Conservation (phyloP, 2,797 vertebrate genomes). For the Tarsius wallacei region DNA sequence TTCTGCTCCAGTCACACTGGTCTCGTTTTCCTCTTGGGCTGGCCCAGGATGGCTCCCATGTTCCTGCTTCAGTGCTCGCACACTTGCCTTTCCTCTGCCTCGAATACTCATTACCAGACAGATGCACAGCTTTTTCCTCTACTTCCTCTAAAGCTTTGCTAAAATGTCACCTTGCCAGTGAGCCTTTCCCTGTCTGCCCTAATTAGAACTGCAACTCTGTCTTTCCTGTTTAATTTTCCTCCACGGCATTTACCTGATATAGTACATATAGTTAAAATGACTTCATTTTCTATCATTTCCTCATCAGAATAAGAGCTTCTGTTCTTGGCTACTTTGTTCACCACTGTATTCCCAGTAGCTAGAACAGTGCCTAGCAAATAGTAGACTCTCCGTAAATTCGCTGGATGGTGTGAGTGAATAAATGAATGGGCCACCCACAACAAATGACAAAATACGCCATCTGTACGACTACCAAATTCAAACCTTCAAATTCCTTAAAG, state of each 20-base stretch:
- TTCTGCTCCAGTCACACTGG: background rate
- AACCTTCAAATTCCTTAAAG: slow-evolving; percentile 54
- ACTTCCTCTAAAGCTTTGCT: background rate
- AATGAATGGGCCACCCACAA: background rate
- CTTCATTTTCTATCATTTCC: slow-evolving; percentile 38
- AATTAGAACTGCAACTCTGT: background rate
- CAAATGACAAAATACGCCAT: slow-evolving; percentile 31
- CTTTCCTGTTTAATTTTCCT: slow-evolving; percentile 53
- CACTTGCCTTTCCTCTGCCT: background rate
- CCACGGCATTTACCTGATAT: background rate
- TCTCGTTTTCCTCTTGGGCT: background rate
- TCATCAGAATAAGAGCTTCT: slow-evolving; percentile 38
- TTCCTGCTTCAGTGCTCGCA: background rate
- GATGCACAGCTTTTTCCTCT: background rate
- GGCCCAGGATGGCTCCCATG: background rate
- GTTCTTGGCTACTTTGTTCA: slow-evolving; percentile 8
- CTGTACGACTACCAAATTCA: slow-evolving; percentile 20
- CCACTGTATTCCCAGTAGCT: background rate
- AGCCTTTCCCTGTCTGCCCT: background rate
- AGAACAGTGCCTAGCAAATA: background rate
- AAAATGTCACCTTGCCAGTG: slow-evolving; percentile 6
- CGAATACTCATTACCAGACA: background rate
- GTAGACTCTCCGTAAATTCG: background rate
- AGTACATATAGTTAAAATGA: background rate
- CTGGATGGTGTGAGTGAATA: background rate